These are phyloP conservation scores for Lepus americanus DNA, from an alignment of 2,113 vertebrate genomes.

Conservation along the genomic window DNA sequence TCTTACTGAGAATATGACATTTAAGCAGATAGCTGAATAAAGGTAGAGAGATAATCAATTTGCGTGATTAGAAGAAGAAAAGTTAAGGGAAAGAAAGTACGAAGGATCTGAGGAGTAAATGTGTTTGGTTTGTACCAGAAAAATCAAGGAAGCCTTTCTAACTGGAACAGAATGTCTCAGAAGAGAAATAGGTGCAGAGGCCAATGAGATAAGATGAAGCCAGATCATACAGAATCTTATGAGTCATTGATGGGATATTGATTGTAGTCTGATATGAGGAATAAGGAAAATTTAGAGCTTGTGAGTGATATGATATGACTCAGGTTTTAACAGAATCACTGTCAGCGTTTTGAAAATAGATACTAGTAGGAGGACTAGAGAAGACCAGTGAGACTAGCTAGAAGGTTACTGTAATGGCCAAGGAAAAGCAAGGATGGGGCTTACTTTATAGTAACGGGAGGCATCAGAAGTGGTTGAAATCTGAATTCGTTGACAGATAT, in stretches of 20 bases:
- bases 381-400: neutral
- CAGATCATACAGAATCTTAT: neutral
- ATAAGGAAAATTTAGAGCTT: neutral
- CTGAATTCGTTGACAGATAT: neutral
- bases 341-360: neutral
- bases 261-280: neutral
- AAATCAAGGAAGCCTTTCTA: constrained; percentile 7
- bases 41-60: neutral
- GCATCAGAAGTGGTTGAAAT: neutral
- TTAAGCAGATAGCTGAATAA: neutral
- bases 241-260: neutral
- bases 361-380: neutral
- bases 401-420: neutral
- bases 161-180: neutral
- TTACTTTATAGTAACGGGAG: neutral
- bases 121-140: neutral
- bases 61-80: neutral
- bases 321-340: constrained; percentile 8
- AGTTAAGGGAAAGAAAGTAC: neutral
- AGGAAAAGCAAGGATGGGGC: neutral
- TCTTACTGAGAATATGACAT: neutral
- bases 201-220: neutral
- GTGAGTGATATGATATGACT: neutral
- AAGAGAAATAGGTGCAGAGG: neutral
- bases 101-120: neutral